Evolutionary conservation across 2,888 invertebrate genomes (phyloP), one percentile per base, ranked within the genome.

Genomic region (Pinctada fucata): DNA sequence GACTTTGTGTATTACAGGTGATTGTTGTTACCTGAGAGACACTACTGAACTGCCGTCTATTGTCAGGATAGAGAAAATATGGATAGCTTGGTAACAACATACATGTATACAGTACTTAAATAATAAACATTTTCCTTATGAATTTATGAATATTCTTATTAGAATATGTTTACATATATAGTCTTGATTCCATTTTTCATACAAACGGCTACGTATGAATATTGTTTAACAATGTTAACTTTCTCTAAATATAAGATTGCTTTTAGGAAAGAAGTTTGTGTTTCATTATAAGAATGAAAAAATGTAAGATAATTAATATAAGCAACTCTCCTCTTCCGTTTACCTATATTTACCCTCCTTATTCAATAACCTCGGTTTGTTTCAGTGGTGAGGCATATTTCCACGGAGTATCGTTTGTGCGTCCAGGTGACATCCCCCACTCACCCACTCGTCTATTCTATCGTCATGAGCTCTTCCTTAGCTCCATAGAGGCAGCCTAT

Each of bases 1-100:
- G 31, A n/a, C 45, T 72, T 13, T 72, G 65, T 51, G 6, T 72
- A 65, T 72, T 71, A 64, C 83, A 90, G 93, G 99, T 0, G 99
- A 99, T 93, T 97, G 96, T 92, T 98, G 99, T 67, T 98, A 98
- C 91, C 97, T 99, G 13, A 97, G 97, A 79, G 97, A 96, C 0
- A 58, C 6, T 13, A 96, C 97, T 88, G 96, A 96, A 8, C 86
- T 96, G 92, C 97, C 98, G 91, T 95, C 97, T 88, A 96, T 99
- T 82, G 96, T 97, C 10, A 96, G 98, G 92, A 96, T 99, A 84
- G 97, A 99, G 91, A 95, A 96, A 79, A 96, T 99, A 91, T 99
- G 98, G 98, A 96, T 96, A 31, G 67, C 52, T 49, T 67, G 67
- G 75, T 68, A 50, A 63, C 45, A 47, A 31, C 31, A 31, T 31